Evolutionary conservation across 1,140 invertebrate genomes (phyloP).

Genomic region (Drosophila athabasca): DNA sequence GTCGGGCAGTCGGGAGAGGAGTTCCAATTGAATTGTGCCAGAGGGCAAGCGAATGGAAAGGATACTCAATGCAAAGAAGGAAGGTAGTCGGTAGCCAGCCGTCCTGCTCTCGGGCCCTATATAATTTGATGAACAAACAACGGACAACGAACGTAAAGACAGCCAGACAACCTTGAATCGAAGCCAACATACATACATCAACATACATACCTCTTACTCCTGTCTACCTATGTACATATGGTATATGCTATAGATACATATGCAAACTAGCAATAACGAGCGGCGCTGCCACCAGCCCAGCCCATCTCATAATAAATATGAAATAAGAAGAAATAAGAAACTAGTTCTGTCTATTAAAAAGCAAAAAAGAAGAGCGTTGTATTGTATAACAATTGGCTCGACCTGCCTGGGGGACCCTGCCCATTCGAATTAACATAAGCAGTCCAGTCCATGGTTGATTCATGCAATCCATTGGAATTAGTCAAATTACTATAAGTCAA

Average conservation of each 20-base stretch:
- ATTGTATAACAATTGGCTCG: conserved; percentile 35
- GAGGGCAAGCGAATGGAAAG: conserved; percentile 56
- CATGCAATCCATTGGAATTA: conserved; percentile 70
- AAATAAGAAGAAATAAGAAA: conserved; percentile 46
- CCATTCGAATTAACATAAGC: conserved; percentile 71
- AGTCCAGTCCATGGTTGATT: conserved; percentile 56
- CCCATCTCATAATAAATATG: conserved; percentile 57
- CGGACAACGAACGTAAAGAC: conserved; percentile 73
- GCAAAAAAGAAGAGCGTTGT: conserved; percentile 29
- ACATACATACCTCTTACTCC: conserved; percentile 26
- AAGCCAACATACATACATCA: conserved; percentile 1
- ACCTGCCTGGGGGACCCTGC: conserved; percentile 21
- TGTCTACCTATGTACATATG: conserved; percentile 46
- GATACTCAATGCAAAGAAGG: conserved; percentile 51
- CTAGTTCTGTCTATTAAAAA: conserved; percentile 61
- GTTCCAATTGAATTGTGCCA: conserved; percentile 58
- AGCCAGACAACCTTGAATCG: conserved; percentile 59
- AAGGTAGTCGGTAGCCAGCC: conserved; percentile 30
- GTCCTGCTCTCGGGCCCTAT: conserved; percentile 40
- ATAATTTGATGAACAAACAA: conserved; percentile 80
- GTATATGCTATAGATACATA: neutral
- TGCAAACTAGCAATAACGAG: conserved; percentile 53
- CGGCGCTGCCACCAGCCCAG: conserved; percentile 31
- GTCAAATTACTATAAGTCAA: conserved; percentile 66
- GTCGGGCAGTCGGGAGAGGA: neutral